Base-by-base conservation (phyloP, 2,113 vertebrate species). In the Dicrurus megarhynchus region DNA sequence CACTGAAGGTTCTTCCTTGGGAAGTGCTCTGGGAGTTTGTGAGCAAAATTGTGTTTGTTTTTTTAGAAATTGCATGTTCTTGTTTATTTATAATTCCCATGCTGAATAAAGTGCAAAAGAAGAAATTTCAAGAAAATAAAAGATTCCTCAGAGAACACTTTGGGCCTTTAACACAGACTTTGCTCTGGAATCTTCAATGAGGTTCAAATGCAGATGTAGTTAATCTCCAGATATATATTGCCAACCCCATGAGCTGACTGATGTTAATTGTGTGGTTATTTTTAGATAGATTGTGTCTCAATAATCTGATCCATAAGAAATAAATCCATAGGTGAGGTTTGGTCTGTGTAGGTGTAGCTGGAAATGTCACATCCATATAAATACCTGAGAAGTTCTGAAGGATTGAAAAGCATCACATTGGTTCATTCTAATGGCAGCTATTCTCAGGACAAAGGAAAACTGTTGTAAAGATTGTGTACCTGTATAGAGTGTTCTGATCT, bases 41-140 rank as follows among this genome's bases (percentile, higher is more conserved):
- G 2, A 89, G 47, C 56, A 42, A 4, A 1, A 3, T 24, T 69
- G 52, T 1, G 0, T 65, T 64, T 50, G 19, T 1, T 16, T 3
- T 42, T 39, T 73, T 53, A 74, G 33, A 74, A 93, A 44, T 35
- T 17, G 11, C 26, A 17, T 7, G 0, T 47, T 87, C 23, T 44
- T 78, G 7, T 59, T 89, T 55, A 76, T 86, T 84, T 69, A 44
- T 37, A 56, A 12, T 78, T 84, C 42, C 18, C 5, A 30, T 88
- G 50, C 28, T 61, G 50, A 90, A 35, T 26, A 24, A 52, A 69
- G 65, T 1, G 6, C 63, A 73, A 41, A 91, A 59, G 69, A 75
- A 68, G 56, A 70, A 39, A 68, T 59, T 19, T 42, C 56, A 68
- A 30, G 23, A 39, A 53, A 94, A 69, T 53, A 28, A 46, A 67